phyloP scores from a whole-genome alignment of 2,113 vertebrate species.

The Fregetta grallaria region DNA sequence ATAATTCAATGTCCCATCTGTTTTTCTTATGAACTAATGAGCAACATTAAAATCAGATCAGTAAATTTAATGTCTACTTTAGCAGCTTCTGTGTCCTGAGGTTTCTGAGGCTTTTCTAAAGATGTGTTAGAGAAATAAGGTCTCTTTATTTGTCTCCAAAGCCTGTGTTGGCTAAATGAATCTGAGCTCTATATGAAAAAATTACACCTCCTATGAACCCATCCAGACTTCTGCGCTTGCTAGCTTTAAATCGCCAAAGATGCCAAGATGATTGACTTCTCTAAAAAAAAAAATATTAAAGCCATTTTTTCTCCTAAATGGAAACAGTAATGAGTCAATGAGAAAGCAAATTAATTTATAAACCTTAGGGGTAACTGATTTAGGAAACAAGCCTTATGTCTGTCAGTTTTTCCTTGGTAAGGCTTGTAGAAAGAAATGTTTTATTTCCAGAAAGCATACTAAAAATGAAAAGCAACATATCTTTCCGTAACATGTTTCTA shows the following conservation, averaged over 20 bases:
- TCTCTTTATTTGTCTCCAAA: background rate
- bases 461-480: background rate
- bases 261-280: background rate
- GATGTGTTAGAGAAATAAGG: background rate
- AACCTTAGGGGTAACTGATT: background rate
- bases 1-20: background rate
- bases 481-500: background rate
- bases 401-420: background rate
- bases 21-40: background rate
- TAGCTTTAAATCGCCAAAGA: background rate
- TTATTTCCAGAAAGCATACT: background rate
- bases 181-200: background rate
- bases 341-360: background rate
- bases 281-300: background rate
- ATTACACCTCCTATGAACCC: background rate
- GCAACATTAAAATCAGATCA: conserved; percentile 16
- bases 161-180: background rate
- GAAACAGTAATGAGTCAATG: background rate
- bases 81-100: background rate
- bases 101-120: background rate
- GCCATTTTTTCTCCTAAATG: background rate
- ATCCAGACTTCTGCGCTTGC: background rate
- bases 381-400: background rate
- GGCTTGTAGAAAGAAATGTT: background rate
- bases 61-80: background rate